Conservation (phyloP, 2,797 vertebrate genomes). For the Ptychadena robeensis region DNA sequence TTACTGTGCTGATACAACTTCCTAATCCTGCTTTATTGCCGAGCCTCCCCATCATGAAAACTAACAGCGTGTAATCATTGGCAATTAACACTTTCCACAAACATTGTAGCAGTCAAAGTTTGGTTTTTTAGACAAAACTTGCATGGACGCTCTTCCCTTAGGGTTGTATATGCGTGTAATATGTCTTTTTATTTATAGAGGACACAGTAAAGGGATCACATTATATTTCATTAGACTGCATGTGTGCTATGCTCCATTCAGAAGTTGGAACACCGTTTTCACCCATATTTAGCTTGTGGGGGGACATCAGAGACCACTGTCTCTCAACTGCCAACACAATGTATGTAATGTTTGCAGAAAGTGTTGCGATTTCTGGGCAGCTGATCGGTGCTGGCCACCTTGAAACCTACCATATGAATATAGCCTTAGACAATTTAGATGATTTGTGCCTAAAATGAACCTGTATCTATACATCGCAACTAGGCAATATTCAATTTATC, state of each 20-base stretch:
- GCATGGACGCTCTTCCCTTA: neutral
- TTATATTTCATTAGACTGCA: too few species aligned
- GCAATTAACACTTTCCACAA: neutral
- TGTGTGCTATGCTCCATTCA: too few species aligned
- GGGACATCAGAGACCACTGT: too few species aligned
- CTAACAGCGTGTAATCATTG: neutral
- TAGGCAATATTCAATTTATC: too few species aligned
- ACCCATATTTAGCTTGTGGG: too few species aligned
- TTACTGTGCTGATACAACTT: slow-evolving; percentile 21
- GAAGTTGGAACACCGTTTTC: too few species aligned
- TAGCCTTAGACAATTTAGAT: too few species aligned
- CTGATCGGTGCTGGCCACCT: too few species aligned
- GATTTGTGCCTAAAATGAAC: neutral
- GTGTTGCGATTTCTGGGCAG: too few species aligned
- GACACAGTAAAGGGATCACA: neutral
- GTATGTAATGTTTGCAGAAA: too few species aligned
- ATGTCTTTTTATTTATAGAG: neutral
- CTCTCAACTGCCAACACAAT: too few species aligned
- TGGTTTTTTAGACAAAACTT: neutral
- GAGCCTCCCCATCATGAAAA: neutral
- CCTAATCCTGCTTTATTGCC: slow-evolving; percentile 20
- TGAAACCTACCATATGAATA: too few species aligned
- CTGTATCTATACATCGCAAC: neutral
- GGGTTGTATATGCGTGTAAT: neutral
- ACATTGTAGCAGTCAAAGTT: neutral